Conservation (phyloP, 2,113 vertebrate species). For the Chamaea fasciata region DNA sequence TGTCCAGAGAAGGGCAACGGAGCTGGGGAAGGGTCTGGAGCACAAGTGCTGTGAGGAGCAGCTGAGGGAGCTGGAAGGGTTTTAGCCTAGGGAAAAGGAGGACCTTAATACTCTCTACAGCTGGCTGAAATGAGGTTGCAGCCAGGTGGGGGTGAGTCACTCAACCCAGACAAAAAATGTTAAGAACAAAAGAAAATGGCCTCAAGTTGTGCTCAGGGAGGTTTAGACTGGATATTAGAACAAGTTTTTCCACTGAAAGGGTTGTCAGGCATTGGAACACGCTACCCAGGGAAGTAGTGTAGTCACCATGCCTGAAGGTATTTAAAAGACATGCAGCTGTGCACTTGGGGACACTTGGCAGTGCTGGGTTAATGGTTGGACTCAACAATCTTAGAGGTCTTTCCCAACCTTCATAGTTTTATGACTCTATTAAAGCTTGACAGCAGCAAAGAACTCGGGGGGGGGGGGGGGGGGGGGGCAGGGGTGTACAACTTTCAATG, state of each 20-base stretch:
- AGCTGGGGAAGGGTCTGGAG: background rate
- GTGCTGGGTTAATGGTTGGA: background rate
- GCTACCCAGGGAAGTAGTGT: background rate
- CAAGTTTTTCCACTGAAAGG: background rate
- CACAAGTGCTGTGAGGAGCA: background rate
- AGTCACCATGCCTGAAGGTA: background rate
- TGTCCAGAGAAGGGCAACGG: background rate
- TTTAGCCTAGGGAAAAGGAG: background rate
- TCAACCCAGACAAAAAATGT: background rate
- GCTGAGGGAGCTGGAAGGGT: background rate
- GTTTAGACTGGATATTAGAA: background rate
- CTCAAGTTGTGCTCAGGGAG: background rate
- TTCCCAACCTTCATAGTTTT: background rate
- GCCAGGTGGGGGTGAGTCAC: background rate
- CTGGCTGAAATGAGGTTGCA: background rate
- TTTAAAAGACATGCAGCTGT: background rate
- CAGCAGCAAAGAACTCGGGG: background rate
- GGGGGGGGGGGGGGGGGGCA: too few species aligned
- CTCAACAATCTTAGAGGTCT: background rate
- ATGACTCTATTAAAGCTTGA: background rate
- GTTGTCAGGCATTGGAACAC: background rate
- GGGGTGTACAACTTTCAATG: background rate
- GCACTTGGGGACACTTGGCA: background rate
- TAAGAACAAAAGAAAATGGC: background rate
- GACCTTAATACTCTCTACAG: background rate